Evolutionary conservation across 2,113 vertebrate species (phyloP), one percentile per base, ranked within the genome.

Genomic region (Malurus cyaneus): DNA sequence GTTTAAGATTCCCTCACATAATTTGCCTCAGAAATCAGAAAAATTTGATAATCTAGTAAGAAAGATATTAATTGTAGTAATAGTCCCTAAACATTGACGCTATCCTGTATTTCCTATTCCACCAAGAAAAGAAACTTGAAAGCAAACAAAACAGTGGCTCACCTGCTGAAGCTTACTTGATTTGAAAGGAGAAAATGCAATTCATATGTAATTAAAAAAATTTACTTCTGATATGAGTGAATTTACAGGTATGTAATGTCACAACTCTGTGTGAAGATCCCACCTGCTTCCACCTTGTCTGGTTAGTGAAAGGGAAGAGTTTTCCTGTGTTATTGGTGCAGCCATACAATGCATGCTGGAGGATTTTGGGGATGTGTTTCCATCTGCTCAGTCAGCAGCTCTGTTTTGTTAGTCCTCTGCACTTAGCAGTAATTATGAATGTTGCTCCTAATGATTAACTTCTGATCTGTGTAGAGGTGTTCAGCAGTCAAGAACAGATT

Each of bases 331-430:
- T 64, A 87, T 19, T 50, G 57, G 82, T 53, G 52, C n/a, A 71
- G 60, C n/a, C 2, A 0, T 31, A 17, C 1, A 1, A 44, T 13
- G 31, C n/a, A n/a, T 13, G 41, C 2, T 0, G 7, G 36, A 78
- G 62, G n/a, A 85, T 25, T 19, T 9, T 14, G 3, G 54, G 32
- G 32, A 34, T 4, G 9, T 23, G 50, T 57, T 91, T 71, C 66
- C 34, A 34, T 32, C 29, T 20, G 61, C 50, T 69, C 64, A 32
- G 31, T 32, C 59, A 46, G 54, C 52, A 86, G 39, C 42, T 87
- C 34, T 42, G 41, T 21, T 70, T 64, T 14, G 12, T 69, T 49
- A 77, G 54, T 80, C 32, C 32, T 57, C 46, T 59, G 64, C 34
- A 16, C 52, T 73, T 12, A 80, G 18, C 4, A 54, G 13, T 64